Evolutionary conservation across 2,888 invertebrate genomes (phyloP), one percentile per base, ranked within the genome.

Genomic region (Scaptodrosophila latifasciaeformis): DNA sequence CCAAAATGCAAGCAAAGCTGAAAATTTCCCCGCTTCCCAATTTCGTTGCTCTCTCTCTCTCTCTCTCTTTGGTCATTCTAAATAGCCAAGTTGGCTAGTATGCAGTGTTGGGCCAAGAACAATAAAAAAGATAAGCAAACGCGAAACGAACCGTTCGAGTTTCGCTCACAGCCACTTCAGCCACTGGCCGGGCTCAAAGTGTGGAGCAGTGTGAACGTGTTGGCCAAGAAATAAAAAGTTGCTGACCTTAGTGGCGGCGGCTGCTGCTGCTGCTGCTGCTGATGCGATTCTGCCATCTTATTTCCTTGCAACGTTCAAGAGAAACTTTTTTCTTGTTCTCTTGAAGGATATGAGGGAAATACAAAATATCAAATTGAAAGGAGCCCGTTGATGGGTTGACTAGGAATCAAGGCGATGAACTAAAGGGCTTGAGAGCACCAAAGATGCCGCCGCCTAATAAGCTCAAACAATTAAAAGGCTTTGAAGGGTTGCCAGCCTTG

Each of bases 221-320:
- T 78, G 79, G 81, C 75, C 66, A 75, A 75, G 75, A 81, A 78
- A 75, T 75, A 75, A 75, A 37, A 72, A 75, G 75, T 78, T 75
- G 81, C 75, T 75, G 75, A 75, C 75, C 75, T 75, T 75, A 48
- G 52, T 47, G 46, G 35, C 30, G 50, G 59, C 50, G 49, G 51
- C 40, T 60, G 42, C 44, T 39, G 21, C 47, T 27, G 43, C 51
- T n/a, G 56, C 56, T 69, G 80, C 76, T 72, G 37, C n/a, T 27
- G 45, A 51, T 64, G 59, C 50, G 40, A 48, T 55, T 44, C 51
- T 59, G 48, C 52, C 44, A 34, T 49, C 12, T 45, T 44, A 37
- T 54, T 46, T 19, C 46, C 17, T 12, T 19, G 1, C 12, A 21
- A 44, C n/a, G n/a, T n/a, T n/a, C n/a, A n/a, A n/a, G n/a, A n/a